phyloP scores from a whole-genome alignment of 1,140 invertebrate species.

The Episyrphus balteatus region DNA sequence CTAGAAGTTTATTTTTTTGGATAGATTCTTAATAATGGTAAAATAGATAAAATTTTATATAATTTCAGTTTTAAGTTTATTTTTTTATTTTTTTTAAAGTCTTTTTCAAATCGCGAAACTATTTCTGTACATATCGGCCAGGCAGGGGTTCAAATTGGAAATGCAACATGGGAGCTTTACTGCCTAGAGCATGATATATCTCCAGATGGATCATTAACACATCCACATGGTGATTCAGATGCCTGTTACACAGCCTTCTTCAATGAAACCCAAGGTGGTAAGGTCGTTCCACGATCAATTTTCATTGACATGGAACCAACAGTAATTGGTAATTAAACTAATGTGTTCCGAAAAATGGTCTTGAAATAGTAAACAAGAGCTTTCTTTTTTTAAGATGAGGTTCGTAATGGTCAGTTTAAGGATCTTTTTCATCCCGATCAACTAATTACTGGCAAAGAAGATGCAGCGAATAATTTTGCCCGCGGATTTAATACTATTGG shows the following conservation, averaged over 20 bases:
- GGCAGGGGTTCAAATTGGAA: constrained; percentile 79
- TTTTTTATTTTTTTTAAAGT: too few relatives aligned
- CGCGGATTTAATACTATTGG: constrained; percentile 58
- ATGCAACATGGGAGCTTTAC: constrained; percentile 70
- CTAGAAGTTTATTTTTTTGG: too few relatives aligned
- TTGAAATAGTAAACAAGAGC: too few relatives aligned
- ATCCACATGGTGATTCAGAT: constrained; percentile 29
- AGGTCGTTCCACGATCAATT: constrained; percentile 64
- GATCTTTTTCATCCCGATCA: constrained; percentile 59
- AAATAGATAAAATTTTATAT: too few relatives aligned
- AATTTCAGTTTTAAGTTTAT: too few relatives aligned
- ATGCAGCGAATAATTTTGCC: constrained; percentile 74
- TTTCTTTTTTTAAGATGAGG: constrained; percentile 38
- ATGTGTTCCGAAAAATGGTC: too few relatives aligned
- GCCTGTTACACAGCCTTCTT: constrained; percentile 47
- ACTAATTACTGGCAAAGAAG: constrained; percentile 63
- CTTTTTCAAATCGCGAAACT: constrained; percentile 44
- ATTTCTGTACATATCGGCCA: constrained; percentile 75
- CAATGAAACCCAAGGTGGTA: constrained; percentile 51
- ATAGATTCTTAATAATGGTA: too few relatives aligned
- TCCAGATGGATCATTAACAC: constrained; percentile 53
- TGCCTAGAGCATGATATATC: constrained; percentile 74
- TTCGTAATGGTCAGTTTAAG: constrained; percentile 48
- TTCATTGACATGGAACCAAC: constrained; percentile 74
- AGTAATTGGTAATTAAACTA: constrained; percentile 40